Conservation (phyloP, 2,113 vertebrate genomes). For the Pedionomus torquatus region DNA sequence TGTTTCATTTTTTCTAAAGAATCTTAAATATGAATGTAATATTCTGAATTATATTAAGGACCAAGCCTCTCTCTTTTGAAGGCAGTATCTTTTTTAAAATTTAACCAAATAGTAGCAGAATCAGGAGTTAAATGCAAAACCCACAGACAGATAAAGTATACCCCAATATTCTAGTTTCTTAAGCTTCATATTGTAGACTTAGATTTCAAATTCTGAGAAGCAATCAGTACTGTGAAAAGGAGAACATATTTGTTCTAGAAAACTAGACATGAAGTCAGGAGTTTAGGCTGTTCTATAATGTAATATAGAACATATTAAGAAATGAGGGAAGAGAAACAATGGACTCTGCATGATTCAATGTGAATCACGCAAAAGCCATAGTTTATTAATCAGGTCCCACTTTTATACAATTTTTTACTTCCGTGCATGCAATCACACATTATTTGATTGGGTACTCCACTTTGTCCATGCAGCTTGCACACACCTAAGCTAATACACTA, state of each 20-base stretch:
- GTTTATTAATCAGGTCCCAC: too few relatives aligned
- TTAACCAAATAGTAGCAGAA: neutral
- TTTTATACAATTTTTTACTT: too few relatives aligned
- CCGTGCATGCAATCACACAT: too few relatives aligned
- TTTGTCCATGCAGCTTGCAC: too few relatives aligned
- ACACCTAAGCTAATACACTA: too few relatives aligned
- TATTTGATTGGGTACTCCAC: too few relatives aligned
- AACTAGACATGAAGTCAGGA: neutral
- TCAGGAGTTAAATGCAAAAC: neutral
- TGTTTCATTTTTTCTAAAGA: neutral
- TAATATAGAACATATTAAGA: too few relatives aligned
- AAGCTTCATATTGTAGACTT: neutral
- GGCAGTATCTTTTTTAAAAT: neutral
- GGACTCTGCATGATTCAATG: too few relatives aligned
- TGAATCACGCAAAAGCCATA: too few relatives aligned
- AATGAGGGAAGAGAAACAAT: too few relatives aligned
- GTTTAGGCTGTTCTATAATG: neutral
- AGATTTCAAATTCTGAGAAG: neutral
- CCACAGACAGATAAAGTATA: neutral
- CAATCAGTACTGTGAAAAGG: neutral
- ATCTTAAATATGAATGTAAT: neutral
- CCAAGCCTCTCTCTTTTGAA: neutral
- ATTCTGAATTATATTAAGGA: neutral
- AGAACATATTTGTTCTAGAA: neutral
- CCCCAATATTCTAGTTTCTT: neutral